Base-by-base conservation (phyloP, 1,140 invertebrate genomes). In the Probaryconus sp. region DNA sequence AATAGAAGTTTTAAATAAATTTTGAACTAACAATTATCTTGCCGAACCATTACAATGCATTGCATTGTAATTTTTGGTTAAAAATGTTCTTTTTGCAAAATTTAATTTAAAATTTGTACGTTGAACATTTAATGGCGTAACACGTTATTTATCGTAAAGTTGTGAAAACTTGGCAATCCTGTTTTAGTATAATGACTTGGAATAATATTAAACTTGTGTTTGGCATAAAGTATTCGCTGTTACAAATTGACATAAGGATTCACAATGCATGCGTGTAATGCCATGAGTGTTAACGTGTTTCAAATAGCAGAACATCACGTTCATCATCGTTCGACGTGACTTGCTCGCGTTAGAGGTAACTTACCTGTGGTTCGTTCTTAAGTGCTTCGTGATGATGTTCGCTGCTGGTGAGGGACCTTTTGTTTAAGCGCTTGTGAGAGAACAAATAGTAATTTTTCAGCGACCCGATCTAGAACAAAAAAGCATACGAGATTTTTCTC, bases 381-480 rank as follows among this genome's bases (percentile, higher is more conserved):
- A 96, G 89, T 76, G 90, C 90, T 76, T 89, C 85, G 81, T 95
- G 93, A 85, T 96, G 94, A 48, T 92, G 89, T 61, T 91, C 89
- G 80, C 91, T 94, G n/a, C 88, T 87, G 30, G 91, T 89, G 14
- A 92, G 81, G 0, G 95, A 97, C 42, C 96, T 90, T 83, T 96
- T 97, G 73, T 92, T 91, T 18, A 97, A 89, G 50, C 91, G 90
- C 45, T 92, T 90, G 83, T 96, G 94, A 67, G 93, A 93, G 79
- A 96, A 92, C 33, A 97, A 87, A 81, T 94, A 97, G 88, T 93
- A 96, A 69, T 92, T 91, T 78, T 94, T 91, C 58, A 97, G 86
- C 16, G 93, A 91, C 18, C 95, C 95, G 84, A 97, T 96, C 95
- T 96, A 91, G 37, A 92, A 85, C 58, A 79, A 74, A 43, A 24